A percentile compares a stretch with the other conserved stretches of the same genome.
phyloP scores from a whole-genome alignment of 2,797 vertebrate species.

The Pangasius sanitwongsei region DNA sequence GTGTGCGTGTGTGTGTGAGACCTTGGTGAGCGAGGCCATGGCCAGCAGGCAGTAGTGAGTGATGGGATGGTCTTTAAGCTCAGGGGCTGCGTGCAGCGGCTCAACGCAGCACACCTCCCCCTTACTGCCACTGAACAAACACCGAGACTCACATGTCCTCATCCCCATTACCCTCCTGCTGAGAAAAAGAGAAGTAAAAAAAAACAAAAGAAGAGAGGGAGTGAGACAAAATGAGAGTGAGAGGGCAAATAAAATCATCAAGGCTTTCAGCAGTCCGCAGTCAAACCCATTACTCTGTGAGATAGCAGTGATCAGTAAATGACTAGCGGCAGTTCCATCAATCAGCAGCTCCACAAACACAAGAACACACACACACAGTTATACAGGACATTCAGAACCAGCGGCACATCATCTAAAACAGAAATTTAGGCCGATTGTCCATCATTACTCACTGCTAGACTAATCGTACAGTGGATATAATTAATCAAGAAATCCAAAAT shows the following conservation, averaged over 20 bases:
- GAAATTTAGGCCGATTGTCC: neutral
- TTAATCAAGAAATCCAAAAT: neutral
- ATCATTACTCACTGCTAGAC: neutral
- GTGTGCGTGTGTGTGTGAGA: constrained; percentile 54
- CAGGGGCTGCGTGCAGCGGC: constrained; percentile 85
- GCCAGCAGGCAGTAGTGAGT: constrained; percentile 92
- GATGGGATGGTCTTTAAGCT: constrained; percentile 92
- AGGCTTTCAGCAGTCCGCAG: constrained; percentile 33
- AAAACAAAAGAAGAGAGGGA: neutral
- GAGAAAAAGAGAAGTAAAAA: neutral
- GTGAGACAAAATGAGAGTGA: neutral
- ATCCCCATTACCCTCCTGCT: constrained; percentile 95
- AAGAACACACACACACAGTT: neutral
- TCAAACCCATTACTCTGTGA: constrained; percentile 34
- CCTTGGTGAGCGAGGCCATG: constrained; percentile 97
- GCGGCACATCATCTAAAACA: neutral
- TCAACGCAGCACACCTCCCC: constrained; percentile 97
- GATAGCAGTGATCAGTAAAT: constrained; percentile 30
- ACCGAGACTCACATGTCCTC: constrained; percentile 93
- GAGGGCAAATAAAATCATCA: constrained; percentile 26
- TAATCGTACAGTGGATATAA: neutral
- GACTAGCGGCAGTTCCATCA: constrained; percentile 8
- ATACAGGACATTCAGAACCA: neutral
- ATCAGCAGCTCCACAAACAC: neutral
- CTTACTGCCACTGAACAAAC: constrained; percentile 96